Evolutionary conservation across 2,888 invertebrate species (phyloP).

Genomic region (Tachina lurida): DNA sequence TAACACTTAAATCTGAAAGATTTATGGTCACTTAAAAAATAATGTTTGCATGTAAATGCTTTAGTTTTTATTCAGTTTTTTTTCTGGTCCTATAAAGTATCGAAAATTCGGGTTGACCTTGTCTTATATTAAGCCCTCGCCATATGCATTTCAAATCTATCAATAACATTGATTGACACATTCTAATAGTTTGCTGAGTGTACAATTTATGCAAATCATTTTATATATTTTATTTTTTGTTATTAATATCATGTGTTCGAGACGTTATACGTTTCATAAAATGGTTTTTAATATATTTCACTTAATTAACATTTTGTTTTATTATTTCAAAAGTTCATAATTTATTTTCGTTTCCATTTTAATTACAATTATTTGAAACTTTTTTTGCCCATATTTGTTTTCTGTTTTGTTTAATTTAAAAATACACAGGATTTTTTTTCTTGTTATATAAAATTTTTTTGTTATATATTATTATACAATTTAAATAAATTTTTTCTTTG

Average conservation of each 20-base stretch:
- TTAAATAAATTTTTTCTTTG: slow-evolving; percentile 43
- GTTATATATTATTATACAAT: slow-evolving; percentile 46
- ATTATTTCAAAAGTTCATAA: slow-evolving; percentile 56
- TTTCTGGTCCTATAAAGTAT: too few species aligned
- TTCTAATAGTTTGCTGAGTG: slow-evolving; percentile 2
- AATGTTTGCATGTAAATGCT: too few species aligned
- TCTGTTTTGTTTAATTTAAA: slow-evolving; percentile 23
- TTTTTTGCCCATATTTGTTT: slow-evolving; percentile 17
- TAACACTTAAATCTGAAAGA: too few species aligned
- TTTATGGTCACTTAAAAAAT: too few species aligned
- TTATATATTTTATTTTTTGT: slow-evolving; percentile 59
- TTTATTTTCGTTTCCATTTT: slow-evolving; percentile 4
- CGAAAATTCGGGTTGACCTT: too few species aligned
- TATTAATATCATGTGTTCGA: too few species aligned
- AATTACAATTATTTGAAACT: slow-evolving; percentile 7
- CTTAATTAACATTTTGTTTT: slow-evolving; percentile 64
- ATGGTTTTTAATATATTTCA: slow-evolving; percentile 57
- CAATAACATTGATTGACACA: background rate
- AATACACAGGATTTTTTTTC: slow-evolving; percentile 19
- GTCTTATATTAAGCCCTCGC: too few species aligned
- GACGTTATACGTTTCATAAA: slow-evolving; percentile 46
- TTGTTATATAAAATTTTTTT: slow-evolving; percentile 2
- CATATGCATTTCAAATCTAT: background rate
- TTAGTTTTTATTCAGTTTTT: too few species aligned
- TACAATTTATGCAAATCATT: slow-evolving; percentile 3